Conservation (phyloP, 2,113 vertebrate genomes). For the Raphicerus campestris region DNA sequence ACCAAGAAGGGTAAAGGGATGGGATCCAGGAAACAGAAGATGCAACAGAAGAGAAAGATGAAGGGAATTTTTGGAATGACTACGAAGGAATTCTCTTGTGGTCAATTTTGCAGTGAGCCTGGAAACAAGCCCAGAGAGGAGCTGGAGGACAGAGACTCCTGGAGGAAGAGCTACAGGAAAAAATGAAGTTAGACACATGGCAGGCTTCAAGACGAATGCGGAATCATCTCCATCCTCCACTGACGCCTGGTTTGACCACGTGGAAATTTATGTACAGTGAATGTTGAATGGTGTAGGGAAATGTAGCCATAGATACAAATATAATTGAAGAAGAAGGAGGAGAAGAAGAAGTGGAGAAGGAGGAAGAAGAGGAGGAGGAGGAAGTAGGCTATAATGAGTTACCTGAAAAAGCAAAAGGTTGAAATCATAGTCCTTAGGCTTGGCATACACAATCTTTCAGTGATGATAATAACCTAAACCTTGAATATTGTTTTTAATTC, state of each 20-base stretch:
- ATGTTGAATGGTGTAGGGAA: not conserved
- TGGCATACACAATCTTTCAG: not conserved
- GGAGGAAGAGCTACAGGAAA: not conserved
- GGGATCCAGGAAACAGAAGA: not conserved
- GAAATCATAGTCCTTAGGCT: not conserved
- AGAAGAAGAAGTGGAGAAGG: too few species aligned
- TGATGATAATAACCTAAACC: not conserved
- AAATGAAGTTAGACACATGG: not conserved
- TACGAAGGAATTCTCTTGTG: not conserved
- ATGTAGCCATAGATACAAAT: not conserved
- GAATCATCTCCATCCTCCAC: not conserved
- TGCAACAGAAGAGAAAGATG: not conserved
- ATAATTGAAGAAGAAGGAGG: not conserved
- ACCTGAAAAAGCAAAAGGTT: not conserved
- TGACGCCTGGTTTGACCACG: not conserved
- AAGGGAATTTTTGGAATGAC: not conserved
- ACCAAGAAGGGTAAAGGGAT: not conserved
- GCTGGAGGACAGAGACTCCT: not conserved
- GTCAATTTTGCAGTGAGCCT: not conserved
- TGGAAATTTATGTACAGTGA: not conserved
- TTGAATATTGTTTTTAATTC: not conserved
- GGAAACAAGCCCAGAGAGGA: not conserved
- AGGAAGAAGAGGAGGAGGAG: not conserved
- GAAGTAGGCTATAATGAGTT: not conserved
- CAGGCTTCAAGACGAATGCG: not conserved